A percentile compares a stretch with the other conserved stretches of the same genome.
phyloP scores from a whole-genome alignment of 2,113 vertebrate genomes.

The Petrocephalus microphthalmus region DNA sequence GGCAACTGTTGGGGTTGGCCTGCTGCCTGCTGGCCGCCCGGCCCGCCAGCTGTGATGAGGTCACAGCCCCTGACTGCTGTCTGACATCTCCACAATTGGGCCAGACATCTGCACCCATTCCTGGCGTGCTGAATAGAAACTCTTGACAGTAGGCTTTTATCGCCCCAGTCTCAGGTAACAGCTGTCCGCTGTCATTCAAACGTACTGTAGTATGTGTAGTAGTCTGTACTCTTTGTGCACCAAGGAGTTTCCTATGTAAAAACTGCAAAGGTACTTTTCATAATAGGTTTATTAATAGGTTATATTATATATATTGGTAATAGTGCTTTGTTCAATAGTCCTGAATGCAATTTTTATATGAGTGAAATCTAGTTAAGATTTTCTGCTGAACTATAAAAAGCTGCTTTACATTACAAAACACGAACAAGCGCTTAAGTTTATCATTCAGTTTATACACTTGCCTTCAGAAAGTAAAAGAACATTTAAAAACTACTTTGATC shows the following conservation, averaged over 20 bases:
- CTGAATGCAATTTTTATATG: not conserved
- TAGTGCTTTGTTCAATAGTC: not conserved
- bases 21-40: conserved; percentile 10
- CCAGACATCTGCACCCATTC: conserved; percentile 35
- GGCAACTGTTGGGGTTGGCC: conserved; percentile 34
- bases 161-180: not conserved
- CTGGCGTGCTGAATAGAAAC: not conserved
- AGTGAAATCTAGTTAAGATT: not conserved
- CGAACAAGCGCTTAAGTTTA: not conserved
- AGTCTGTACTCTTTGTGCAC: no score
- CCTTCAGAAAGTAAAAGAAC: not conserved
- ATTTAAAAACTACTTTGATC: not conserved
- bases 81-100: conserved; percentile 29
- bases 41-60: conserved; percentile 34
- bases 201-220: not conserved
- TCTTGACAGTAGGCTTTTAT: not conserved
- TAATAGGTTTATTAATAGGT: not conserved
- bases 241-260: not conserved
- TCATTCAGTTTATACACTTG: not conserved
- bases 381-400: not conserved
- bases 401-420: not conserved
- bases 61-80: conserved; percentile 24
- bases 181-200: not conserved
- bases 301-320: not conserved
- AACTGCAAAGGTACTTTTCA: not conserved